These are phyloP conservation scores for Pogonocichla stellata DNA, from an alignment of 2,113 vertebrate genomes.

Conservation along the genomic window DNA sequence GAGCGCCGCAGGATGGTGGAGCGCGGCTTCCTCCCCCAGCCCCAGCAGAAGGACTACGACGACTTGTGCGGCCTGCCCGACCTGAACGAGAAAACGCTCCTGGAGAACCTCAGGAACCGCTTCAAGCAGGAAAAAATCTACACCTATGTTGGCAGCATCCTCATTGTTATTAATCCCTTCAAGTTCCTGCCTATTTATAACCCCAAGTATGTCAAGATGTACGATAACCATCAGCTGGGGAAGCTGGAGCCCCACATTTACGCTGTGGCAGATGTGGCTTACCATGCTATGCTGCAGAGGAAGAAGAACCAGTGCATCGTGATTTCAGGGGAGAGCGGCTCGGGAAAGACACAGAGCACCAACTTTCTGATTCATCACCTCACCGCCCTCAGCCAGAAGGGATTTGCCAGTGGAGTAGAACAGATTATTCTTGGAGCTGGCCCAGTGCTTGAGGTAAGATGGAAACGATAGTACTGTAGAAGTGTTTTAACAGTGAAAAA, in stretches of 20 bases:
- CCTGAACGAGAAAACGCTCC: conserved; percentile 92
- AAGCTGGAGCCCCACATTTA: conserved; percentile 97
- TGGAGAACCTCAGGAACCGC: conserved; percentile 94
- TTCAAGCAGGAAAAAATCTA: conserved; percentile 98
- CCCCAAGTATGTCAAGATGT: conserved; percentile 99
- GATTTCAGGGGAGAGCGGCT: conserved; percentile 97
- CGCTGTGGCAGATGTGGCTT: conserved; percentile 95
- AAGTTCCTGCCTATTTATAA: conserved; percentile 99
- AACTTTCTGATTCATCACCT: conserved; percentile 99
- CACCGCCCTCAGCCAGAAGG: conserved; percentile 97
- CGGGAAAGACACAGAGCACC: conserved; percentile 98
- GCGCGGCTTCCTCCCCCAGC: conserved; percentile 91
- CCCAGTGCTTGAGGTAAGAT: conserved; percentile 95
- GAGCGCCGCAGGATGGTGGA: conserved; percentile 92
- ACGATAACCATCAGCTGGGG: conserved; percentile 95
- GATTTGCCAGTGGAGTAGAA: conserved; percentile 97
- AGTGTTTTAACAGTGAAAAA: neutral
- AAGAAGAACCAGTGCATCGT: conserved; percentile 95
- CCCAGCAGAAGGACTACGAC: conserved; percentile 88
- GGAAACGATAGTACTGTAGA: neutral
- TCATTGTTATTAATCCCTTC: conserved; percentile 97
- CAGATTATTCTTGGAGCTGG: conserved; percentile 98
- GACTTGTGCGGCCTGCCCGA: conserved; percentile 91
- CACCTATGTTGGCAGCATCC: conserved; percentile 96
- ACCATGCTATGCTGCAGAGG: conserved; percentile 96